A percentile compares a stretch with the other conserved stretches of the same genome.
Evolutionary conservation across 2,888 invertebrate species (phyloP).

Genomic region (Amblyjoppa fuscipennis): DNA sequence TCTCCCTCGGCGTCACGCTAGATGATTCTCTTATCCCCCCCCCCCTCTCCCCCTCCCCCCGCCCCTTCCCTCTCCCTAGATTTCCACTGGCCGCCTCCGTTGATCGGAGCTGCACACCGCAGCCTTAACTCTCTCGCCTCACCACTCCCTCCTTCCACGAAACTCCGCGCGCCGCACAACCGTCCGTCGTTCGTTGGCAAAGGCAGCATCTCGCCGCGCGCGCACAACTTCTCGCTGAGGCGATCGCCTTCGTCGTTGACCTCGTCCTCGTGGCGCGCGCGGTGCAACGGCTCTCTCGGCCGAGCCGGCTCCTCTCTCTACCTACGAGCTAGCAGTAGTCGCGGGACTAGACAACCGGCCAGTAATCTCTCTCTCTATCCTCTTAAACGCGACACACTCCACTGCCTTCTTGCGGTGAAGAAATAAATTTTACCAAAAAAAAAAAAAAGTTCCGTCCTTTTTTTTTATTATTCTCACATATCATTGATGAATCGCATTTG

Average conservation of each 20-base stretch:
- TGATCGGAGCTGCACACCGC: constrained; percentile 35
- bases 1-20: constrained; percentile 28
- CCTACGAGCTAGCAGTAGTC: constrained; percentile 14
- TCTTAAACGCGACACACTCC: background rate
- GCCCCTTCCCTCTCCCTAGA: constrained; percentile 51
- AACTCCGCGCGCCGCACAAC: constrained; percentile 22
- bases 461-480: too few relatives aligned
- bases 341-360: constrained; percentile 14
- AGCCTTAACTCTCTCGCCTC: constrained; percentile 37
- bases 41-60: constrained; percentile 6
- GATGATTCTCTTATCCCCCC: constrained; percentile 41
- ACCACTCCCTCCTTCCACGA: constrained; percentile 22
- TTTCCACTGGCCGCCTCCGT: constrained; percentile 59
- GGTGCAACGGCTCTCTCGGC: constrained; percentile 49
- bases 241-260: constrained; percentile 69
- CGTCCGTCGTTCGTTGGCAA: constrained; percentile 45
- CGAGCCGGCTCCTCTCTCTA: constrained; percentile 31
- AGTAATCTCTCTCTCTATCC: background rate
- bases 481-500: too few relatives aligned
- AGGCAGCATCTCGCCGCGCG: constrained; percentile 51
- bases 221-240: constrained; percentile 47
- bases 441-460: too few relatives aligned
- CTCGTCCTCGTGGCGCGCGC: constrained; percentile 67
- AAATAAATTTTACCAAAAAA: background rate
- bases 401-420: background rate